These are phyloP conservation scores for Nomada goodeniana DNA, from an alignment of 2,888 invertebrate species.

Conservation along the genomic window DNA sequence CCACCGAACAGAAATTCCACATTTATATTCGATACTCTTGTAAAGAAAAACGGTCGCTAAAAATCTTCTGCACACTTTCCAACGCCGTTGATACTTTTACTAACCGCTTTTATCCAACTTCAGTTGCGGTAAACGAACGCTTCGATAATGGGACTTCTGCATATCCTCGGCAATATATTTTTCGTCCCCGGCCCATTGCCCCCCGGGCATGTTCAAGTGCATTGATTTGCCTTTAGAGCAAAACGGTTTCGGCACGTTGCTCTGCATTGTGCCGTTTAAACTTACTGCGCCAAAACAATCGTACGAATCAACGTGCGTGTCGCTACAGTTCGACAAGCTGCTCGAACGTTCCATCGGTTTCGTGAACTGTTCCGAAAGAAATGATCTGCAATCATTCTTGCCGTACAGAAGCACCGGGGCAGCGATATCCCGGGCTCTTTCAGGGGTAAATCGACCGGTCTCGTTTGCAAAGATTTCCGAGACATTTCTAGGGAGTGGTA, in stretches of 20 bases:
- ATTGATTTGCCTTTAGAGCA: conserved; percentile 84
- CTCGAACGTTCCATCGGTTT: conserved; percentile 46
- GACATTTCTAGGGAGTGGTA: conserved; percentile 88
- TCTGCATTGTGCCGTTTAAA: conserved; percentile 90
- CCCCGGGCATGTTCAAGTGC: conserved; percentile 92
- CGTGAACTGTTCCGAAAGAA: conserved; percentile 83
- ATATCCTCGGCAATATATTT: conserved; percentile 90
- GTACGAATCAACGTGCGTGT: conserved; percentile 87
- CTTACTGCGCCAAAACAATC: conserved; percentile 89
- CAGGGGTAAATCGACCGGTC: conserved; percentile 88
- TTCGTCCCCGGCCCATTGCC: conserved; percentile 89
- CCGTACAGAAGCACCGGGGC: conserved; percentile 86
- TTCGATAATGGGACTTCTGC: conserved; percentile 87
- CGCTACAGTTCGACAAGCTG: conserved; percentile 41
- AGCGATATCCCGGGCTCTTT: conserved; percentile 88
- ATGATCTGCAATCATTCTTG: conserved; percentile 55
- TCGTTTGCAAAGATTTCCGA: conserved; percentile 88
- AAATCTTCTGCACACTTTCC: not conserved
- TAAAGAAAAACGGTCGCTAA: not conserved
- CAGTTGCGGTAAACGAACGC: conserved; percentile 7
- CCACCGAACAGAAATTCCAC: too few relatives aligned
- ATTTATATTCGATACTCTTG: too few relatives aligned
- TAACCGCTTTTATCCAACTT: conserved; percentile 39
- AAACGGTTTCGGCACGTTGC: conserved; percentile 90
- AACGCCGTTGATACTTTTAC: conserved; percentile 12